A percentile compares a stretch with the other conserved stretches of the same genome.
phyloP scores from a whole-genome alignment of 2,888 invertebrate genomes.

The Pandemis heparana region DNA sequence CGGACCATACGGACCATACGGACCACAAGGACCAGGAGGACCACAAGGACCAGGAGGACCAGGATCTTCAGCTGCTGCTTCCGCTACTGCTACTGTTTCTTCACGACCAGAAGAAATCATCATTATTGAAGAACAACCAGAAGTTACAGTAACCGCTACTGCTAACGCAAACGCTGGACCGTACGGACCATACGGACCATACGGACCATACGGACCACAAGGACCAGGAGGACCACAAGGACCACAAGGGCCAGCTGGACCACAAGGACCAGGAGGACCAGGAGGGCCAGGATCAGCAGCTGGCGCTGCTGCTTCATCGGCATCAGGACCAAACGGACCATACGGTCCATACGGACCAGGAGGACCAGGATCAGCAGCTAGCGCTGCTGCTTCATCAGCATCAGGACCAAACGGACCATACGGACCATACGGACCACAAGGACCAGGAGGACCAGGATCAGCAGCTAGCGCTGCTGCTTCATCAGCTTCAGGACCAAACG shows the following conservation, averaged over 20 bases:
- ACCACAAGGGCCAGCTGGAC: neutral
- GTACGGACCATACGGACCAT: constrained; percentile 19
- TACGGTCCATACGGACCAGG: too few relatives aligned
- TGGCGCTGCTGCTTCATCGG: neutral
- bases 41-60: constrained; percentile 25
- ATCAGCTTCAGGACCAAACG: neutral
- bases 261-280: constrained; percentile 3
- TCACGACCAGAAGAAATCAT: constrained; percentile 14
- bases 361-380: constrained; percentile 10
- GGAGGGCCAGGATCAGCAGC: constrained; percentile 31
- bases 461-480: constrained; percentile 13
- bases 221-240: constrained; percentile 4
- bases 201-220: constrained; percentile 16
- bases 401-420: constrained; percentile 36
- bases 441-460: constrained; percentile 15
- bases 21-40: constrained; percentile 8
- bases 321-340: neutral
- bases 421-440: constrained; percentile 26
- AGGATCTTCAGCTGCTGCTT: constrained; percentile 38
- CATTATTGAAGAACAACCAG: constrained; percentile 26
- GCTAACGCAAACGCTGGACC: constrained; percentile 20
- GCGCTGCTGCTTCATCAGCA: constrained; percentile 36
- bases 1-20: constrained; percentile 20
- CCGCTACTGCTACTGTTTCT: constrained; percentile 32
- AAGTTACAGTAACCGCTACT: constrained; percentile 17